Percentiles rank a stretch among this genome's conserved stretches.
Evolutionary conservation across 2,797 vertebrate species (phyloP).

Genomic region (Notamacropus eugenii): DNA sequence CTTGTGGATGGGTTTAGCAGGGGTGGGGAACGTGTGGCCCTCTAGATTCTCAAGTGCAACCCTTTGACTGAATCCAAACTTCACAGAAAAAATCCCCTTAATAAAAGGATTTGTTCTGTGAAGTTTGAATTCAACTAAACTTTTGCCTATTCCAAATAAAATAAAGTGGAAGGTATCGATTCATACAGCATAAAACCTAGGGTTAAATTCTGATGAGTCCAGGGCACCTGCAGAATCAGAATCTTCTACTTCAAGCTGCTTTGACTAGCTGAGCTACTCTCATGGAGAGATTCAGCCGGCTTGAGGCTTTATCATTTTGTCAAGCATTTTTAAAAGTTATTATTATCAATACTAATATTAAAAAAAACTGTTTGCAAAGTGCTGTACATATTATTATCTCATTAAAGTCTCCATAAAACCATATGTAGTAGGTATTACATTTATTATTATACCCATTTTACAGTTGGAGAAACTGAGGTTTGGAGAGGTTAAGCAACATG

Average conservation of each 20-base stretch:
- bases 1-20: not conserved
- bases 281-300: not conserved
- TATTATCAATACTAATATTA: not conserved
- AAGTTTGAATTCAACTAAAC: no score
- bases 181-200: not conserved
- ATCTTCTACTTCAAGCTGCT: constrained; percentile 22
- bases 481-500: constrained; percentile 53
- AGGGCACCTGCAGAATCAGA: constrained; percentile 4
- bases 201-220: constrained; percentile 50
- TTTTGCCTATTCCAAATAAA: not conserved
- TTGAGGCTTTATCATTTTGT: constrained; percentile 34
- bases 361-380: not conserved
- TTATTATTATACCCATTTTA: not conserved
- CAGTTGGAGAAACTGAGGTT: constrained; percentile 75
- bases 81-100: no score
- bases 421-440: not conserved
- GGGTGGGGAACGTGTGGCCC: no score
- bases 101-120: no score
- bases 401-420: not conserved
- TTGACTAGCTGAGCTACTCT: not conserved
- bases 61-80: no score
- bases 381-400: not conserved
- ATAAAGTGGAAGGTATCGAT: not conserved
- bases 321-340: constrained; percentile 38
- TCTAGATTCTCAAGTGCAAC: no score